Base-by-base conservation (phyloP, 2,888 invertebrate genomes). In the Saturnia japonica region DNA sequence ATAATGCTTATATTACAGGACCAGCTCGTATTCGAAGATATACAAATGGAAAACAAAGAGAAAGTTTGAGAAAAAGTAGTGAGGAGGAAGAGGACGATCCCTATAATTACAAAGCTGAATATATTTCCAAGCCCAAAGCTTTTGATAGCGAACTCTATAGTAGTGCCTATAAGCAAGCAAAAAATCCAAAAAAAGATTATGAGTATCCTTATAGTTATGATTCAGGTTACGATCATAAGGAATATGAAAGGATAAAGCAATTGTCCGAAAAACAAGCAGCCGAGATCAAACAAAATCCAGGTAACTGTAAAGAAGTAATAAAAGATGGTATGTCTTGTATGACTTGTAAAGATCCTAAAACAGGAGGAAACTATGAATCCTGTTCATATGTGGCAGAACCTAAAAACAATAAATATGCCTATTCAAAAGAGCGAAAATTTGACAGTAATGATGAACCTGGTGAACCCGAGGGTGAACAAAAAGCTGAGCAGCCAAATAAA, bases 301-400 rank as follows among this genome's bases (percentile, higher is more conserved):
- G 95, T 74, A 95, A 95, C 77, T 97, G 97, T 77, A 94, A 95
- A 78, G 95, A 95, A 80, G 94, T 96, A 0, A 88, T 94, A 68
- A 95, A 94, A 78, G 95, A 96, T 74, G 95, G 95, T 4, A 95
- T 96, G 95, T 94, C 95, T 16, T 97, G 97, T 84, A 95, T 95
- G 75, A 94, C 96, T 1, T 98, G 97, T 81, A 95, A 96, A 77
- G 96, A 97, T 82, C 95, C 96, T 1, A 96, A 96, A 83, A 96
- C 96, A 1, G 96, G 97, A 66, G 97, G 96, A 43, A 96, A 96
- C 73, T 97, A 96, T 75, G 97, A 97, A 85, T 96, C 96, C 19
- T 98, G 97, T 83, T 96, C 96, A 0, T 98, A 97, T 85, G 96
- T 96, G 14, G 95, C 96, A 0, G 95, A 96, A 74, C 97, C 97